Percentiles rank a stretch among this genome's conserved stretches.
phyloP scores from a whole-genome alignment of 2,797 vertebrate genomes.

The Artibeus jamaicensis region DNA sequence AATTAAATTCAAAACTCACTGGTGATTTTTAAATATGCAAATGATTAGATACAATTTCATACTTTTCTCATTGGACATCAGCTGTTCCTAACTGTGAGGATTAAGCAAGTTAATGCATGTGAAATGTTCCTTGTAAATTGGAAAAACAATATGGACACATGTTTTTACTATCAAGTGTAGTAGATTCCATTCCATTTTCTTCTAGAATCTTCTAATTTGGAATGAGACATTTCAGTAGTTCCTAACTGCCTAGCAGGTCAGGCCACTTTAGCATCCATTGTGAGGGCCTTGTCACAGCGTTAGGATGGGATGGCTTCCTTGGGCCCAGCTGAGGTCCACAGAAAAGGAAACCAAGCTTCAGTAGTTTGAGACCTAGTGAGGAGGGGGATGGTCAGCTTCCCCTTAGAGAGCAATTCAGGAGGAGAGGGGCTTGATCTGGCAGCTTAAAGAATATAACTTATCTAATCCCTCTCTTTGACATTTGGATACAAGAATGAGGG shows the following conservation, averaged over 20 bases:
- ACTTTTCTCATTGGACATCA: not conserved
- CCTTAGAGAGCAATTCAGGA: not conserved
- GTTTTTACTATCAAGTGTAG: not conserved
- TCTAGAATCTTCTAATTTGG: not conserved
- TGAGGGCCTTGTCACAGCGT: not conserved
- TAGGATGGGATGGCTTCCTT: not conserved
- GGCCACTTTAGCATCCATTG: not conserved
- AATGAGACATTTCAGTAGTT: not conserved
- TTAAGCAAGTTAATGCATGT: slow-evolving; percentile 1
- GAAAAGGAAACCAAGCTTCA: not conserved
- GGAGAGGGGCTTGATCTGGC: not conserved
- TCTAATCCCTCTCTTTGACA: not conserved
- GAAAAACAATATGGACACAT: slow-evolving; percentile 3
- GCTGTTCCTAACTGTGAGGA: not conserved
- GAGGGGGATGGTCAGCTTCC: not conserved
- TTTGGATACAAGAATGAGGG: not conserved
- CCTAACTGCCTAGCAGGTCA: not conserved
- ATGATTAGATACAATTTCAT: not conserved
- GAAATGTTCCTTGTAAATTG: not conserved
- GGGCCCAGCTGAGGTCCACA: not conserved
- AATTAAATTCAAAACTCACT: slow-evolving; percentile 11
- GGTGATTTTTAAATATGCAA: not conserved
- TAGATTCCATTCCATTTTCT: not conserved
- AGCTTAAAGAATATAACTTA: not conserved
- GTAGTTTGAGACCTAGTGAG: not conserved